Evolutionary conservation across 2,797 vertebrate species (phyloP).

Genomic region (Tadarida brasiliensis): DNA sequence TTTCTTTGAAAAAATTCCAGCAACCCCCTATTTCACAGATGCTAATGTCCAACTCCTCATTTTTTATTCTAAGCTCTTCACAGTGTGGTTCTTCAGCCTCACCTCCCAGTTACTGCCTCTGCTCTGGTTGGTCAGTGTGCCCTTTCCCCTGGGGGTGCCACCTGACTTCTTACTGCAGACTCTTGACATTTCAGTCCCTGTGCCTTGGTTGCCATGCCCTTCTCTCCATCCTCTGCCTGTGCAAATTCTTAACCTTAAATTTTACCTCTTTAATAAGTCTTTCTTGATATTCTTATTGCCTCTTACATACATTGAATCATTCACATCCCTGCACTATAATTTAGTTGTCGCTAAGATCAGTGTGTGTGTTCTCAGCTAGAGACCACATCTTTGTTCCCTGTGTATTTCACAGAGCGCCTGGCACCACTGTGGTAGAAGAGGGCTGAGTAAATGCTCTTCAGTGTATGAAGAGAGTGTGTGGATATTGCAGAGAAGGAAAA

Average conservation of each 20-base stretch:
- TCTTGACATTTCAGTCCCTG: not conserved
- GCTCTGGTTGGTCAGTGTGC: not conserved
- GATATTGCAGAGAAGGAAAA: not conserved
- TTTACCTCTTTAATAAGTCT: not conserved
- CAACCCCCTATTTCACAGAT: not conserved
- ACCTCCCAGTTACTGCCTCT: not conserved
- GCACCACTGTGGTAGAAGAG: not conserved
- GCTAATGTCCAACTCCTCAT: not conserved
- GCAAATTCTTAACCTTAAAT: conserved; percentile 12
- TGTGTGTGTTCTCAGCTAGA: not conserved
- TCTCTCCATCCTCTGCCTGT: not conserved
- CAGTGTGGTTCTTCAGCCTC: not conserved
- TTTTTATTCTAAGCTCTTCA: not conserved
- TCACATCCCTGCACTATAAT: not conserved
- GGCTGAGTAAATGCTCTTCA: not conserved
- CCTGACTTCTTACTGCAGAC: not conserved
- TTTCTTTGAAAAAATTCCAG: not conserved
- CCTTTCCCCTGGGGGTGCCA: not conserved
- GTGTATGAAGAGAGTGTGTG: not conserved
- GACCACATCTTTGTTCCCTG: not conserved
- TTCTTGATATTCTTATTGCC: not conserved
- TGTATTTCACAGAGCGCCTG: not conserved
- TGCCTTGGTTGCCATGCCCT: not conserved
- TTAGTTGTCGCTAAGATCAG: not conserved
- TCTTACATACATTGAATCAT: not conserved